Conservation (phyloP, 1,140 invertebrate genomes). For the Latrodectus geometricus region DNA sequence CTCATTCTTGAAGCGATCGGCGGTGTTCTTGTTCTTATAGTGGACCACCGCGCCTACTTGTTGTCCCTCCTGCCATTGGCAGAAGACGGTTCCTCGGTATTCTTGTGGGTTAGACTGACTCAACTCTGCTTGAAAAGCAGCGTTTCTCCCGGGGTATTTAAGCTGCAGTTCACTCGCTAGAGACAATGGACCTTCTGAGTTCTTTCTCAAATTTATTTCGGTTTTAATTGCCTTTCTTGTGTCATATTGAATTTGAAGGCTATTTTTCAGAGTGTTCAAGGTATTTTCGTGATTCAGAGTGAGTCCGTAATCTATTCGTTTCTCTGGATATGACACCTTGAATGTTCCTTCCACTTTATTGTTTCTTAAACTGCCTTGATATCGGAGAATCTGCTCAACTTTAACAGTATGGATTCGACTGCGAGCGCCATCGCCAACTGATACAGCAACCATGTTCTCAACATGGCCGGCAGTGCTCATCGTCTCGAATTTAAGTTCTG, state of each 20-base stretch:
- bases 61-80: constrained; percentile 52
- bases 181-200: neutral
- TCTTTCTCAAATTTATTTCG: constrained; percentile 10
- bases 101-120: constrained; percentile 32
- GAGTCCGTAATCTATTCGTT: constrained; percentile 47
- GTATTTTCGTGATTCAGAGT: constrained; percentile 53
- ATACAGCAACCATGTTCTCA: constrained; percentile 64
- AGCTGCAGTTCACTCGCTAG: constrained; percentile 29
- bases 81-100: constrained; percentile 20
- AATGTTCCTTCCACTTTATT: constrained; percentile 40
- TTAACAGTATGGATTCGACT: constrained; percentile 57
- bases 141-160: constrained; percentile 39
- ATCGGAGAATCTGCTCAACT: constrained; percentile 55
- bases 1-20: constrained; percentile 25
- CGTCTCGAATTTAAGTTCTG: constrained; percentile 65
- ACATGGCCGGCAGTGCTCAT: constrained; percentile 65
- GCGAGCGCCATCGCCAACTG: constrained; percentile 56
- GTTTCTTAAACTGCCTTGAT: constrained; percentile 39
- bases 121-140: constrained; percentile 13
- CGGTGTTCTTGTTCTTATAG: constrained; percentile 47
- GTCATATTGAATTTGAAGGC: constrained; percentile 35
- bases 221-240: constrained; percentile 6
- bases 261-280: constrained; percentile 21
- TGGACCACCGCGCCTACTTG: neutral
- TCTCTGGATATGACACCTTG: constrained; percentile 49